Percentiles rank a stretch among this genome's conserved stretches.
phyloP scores from a whole-genome alignment of 2,797 vertebrate genomes.

The Molossus alvarezi region DNA sequence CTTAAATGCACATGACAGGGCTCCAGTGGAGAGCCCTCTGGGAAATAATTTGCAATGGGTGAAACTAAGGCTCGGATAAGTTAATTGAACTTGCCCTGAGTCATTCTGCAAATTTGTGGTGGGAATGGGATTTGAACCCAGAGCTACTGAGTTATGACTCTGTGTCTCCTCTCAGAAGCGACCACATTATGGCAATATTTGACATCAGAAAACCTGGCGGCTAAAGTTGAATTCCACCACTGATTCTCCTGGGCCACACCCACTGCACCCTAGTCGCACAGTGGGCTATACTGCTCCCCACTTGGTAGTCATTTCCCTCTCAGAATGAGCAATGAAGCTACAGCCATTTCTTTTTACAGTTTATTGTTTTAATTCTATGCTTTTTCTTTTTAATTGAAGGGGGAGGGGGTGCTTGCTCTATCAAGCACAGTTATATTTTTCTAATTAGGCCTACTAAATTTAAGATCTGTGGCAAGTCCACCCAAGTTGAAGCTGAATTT shows the following conservation, averaged over 20 bases:
- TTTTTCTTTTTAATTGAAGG: not conserved
- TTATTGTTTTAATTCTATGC: not conserved
- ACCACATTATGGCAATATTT: not conserved
- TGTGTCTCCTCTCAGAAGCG: not conserved
- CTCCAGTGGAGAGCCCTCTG: conserved; percentile 40
- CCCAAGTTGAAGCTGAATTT: conserved; percentile 27
- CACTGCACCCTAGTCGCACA: rapidly evolving
- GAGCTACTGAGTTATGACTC: conserved; percentile 61
- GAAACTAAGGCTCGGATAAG: conserved; percentile 60
- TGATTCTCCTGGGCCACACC: not conserved
- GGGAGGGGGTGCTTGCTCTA: not conserved
- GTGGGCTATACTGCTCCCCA: not conserved
- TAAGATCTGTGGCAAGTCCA: conserved; percentile 35
- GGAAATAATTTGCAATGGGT: conserved; percentile 74
- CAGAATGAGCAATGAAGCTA: not conserved
- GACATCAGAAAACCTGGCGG: not conserved
- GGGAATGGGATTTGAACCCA: conserved; percentile 80
- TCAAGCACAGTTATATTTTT: conserved; percentile 30
- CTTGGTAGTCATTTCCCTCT: not conserved
- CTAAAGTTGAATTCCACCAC: not conserved
- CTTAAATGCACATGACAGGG: conserved; percentile 69
- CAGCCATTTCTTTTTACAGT: not conserved
- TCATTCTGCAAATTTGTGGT: conserved; percentile 71
- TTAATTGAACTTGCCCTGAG: conserved; percentile 76
- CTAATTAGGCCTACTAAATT: not conserved